phyloP scores from a whole-genome alignment of 2,797 vertebrate genomes.

The Acropternis orthonyx region DNA sequence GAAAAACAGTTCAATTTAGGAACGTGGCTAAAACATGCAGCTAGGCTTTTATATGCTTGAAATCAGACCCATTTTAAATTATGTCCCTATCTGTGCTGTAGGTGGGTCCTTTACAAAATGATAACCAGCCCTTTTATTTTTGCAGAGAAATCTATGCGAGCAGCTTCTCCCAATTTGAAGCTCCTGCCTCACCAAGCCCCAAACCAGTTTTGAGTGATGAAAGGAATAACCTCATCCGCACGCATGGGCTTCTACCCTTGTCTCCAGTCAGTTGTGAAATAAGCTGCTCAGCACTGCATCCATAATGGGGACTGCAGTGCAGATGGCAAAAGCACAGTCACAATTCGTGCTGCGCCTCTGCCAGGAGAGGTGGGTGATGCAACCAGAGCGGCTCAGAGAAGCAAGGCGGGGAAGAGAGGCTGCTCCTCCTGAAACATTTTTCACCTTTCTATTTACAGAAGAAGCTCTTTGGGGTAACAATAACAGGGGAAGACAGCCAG shows the following conservation, averaged over 20 bases:
- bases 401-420: neutral
- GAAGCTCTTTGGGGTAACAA: neutral
- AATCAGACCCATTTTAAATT: neutral
- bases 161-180: neutral
- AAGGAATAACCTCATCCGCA: neutral
- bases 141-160: neutral
- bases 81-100: neutral
- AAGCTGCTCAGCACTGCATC: constrained; percentile 60
- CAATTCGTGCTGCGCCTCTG: neutral
- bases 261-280: constrained; percentile 62
- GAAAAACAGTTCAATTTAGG: neutral
- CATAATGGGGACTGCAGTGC: constrained; percentile 67
- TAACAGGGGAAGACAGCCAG: fast-evolving
- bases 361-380: neutral
- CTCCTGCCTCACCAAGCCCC: neutral
- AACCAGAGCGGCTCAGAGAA: neutral
- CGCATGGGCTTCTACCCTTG: neutral
- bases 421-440: neutral
- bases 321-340: constrained; percentile 45
- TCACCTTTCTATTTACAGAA: neutral
- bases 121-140: neutral
- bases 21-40: neutral
- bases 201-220: neutral
- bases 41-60: neutral
- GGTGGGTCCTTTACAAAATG: neutral